Evolutionary conservation across 2,888 invertebrate genomes (phyloP), one percentile per base, ranked within the genome.

Genomic region (Eumacrocentrus americanus): DNA sequence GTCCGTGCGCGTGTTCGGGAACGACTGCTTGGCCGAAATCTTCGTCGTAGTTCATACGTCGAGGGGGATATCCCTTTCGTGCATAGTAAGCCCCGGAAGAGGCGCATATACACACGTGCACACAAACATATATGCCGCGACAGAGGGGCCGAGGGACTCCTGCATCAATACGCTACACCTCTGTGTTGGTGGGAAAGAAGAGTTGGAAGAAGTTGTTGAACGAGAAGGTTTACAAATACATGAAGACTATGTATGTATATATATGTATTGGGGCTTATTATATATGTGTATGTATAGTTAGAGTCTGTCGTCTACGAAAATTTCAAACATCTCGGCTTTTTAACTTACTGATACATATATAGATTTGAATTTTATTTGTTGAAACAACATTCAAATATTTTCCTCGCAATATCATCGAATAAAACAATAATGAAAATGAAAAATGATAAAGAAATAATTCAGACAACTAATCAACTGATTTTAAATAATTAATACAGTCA

Each of bases 1-100:
- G 14, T 12, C 7, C 7, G 23, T n/a, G 25, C 46, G 46, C 46
- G 46, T 46, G 23, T 23, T 23, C 23, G 25, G n/a, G n/a, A 22
- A 25, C 46, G 23, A 46, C 46, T 23, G 23, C 11, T 25, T n/a
- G 46, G 46, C 7, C n/a, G 44, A 46, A 46, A 46, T 22, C 22
- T 23, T 23, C 12, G 23, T 25, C 46, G 46, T 7, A 14, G 22
- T 12, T 12, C 14, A 12, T 22, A 46, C 23, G 4, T 12, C 23
- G 23, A 46, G 46, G 46, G 42, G 46, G 25, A 44, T 44, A 18
- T 20, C 44, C 22, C 18, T 22, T 44, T 11, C 44, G 22, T n/a
- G 44, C 18, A 12, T 25, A 14, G 29, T 29, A 4, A 29, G 29
- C 29, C 29, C n/a, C 29, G 29, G 29, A 29, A 29, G 29, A 29